These are phyloP conservation scores for Psittacara wagleri DNA, from an alignment of 2,113 vertebrate genomes.

Conservation along the genomic window DNA sequence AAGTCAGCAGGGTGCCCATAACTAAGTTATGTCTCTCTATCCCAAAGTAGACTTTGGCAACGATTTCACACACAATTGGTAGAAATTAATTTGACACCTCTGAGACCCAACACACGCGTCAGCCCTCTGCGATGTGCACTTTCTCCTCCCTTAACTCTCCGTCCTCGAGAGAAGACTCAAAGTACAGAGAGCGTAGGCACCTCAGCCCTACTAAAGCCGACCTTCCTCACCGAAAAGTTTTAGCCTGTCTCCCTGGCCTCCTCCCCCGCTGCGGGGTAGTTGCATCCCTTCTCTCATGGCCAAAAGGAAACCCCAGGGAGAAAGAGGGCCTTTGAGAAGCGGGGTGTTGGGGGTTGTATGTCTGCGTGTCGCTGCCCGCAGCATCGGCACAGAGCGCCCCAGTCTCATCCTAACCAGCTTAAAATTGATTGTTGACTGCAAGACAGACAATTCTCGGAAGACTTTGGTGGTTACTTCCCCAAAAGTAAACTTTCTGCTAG, in stretches of 20 bases:
- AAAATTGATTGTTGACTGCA: not conserved
- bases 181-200: not conserved
- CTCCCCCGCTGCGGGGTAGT: not conserved
- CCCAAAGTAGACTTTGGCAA: slow-evolving; percentile 86
- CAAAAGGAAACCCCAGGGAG: not conserved
- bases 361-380: not conserved
- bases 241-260: not conserved
- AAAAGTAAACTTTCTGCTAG: not conserved
- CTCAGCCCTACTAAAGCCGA: not conserved
- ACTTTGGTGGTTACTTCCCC: too few species aligned
- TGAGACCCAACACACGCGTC: slow-evolving; percentile 45
- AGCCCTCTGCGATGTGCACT: not conserved
- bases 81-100: slow-evolving; percentile 85
- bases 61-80: slow-evolving; percentile 87
- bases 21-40: slow-evolving; percentile 81
- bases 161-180: too few species aligned
- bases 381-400: not conserved
- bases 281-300: not conserved
- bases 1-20: slow-evolving; percentile 86
- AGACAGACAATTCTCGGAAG: not conserved
- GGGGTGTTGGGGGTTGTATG: not conserved
- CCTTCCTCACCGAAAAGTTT: not conserved
- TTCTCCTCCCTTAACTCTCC: not conserved
- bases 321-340: accelerated
- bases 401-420: accelerated